phyloP scores from a whole-genome alignment of 2,888 invertebrate species.

The Trissonchulus latispiculum region DNA sequence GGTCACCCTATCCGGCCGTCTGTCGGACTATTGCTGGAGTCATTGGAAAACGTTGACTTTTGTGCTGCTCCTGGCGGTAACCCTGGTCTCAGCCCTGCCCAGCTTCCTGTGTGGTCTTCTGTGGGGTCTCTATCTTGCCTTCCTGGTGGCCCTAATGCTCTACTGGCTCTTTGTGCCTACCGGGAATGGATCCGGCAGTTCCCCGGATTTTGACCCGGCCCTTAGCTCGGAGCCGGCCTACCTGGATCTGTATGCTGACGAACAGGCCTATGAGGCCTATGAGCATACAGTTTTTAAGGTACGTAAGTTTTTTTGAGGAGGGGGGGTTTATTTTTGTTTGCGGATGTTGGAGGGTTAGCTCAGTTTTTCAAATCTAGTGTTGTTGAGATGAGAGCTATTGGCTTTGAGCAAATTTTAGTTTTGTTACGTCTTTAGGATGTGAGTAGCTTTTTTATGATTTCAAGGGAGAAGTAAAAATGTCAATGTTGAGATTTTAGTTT shows the following conservation, averaged over 20 bases:
- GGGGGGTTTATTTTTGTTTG: no score
- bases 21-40: neutral
- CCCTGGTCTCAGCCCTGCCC: neutral
- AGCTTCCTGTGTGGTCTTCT: constrained; percentile 15
- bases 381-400: no score
- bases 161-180: constrained; percentile 16
- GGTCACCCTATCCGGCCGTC: neutral
- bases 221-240: neutral
- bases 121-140: constrained; percentile 17
- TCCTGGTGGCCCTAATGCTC: neutral
- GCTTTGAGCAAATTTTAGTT: no score
- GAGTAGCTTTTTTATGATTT: no score
- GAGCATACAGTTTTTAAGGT: neutral
- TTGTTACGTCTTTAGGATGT: no score
- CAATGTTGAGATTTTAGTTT: no score
- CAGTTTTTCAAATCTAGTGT: no score
- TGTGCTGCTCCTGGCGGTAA: constrained; percentile 23
- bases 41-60: constrained; percentile 6
- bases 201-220: neutral
- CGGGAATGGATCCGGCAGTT: no score
- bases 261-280: neutral
- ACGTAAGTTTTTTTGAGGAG: no score
- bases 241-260: neutral
- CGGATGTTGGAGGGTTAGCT: no score
- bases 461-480: no score